Evolutionary conservation across 2,888 invertebrate genomes (phyloP).

Genomic region (Athalia circularis): DNA sequence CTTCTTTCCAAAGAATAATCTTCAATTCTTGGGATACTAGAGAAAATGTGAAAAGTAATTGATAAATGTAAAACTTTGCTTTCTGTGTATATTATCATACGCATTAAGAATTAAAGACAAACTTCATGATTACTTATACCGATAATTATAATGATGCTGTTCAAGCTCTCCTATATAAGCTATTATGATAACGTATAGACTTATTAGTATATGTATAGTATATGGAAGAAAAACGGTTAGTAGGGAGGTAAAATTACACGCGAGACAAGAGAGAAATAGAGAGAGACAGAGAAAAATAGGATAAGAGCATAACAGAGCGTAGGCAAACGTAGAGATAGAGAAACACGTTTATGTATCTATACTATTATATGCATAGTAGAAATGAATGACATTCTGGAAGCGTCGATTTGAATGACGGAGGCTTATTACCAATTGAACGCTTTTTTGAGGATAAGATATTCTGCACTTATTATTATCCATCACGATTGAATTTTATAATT

Average conservation of each 20-base stretch:
- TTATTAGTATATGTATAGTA: background rate
- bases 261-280: slow-evolving; percentile 14
- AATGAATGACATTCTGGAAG: slow-evolving; percentile 68
- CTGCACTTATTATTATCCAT: background rate
- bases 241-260: slow-evolving; percentile 42
- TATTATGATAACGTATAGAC: slow-evolving; percentile 26
- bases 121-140: background rate
- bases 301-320: slow-evolving; percentile 35
- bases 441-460: slow-evolving; percentile 14
- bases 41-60: too few relatives aligned
- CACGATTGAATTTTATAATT: too few relatives aligned
- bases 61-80: background rate
- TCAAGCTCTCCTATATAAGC: slow-evolving; percentile 1
- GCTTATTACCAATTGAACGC: slow-evolving; percentile 43
- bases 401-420: slow-evolving; percentile 65
- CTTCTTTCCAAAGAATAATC: too few relatives aligned
- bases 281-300: slow-evolving; percentile 45
- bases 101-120: background rate
- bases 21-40: too few relatives aligned
- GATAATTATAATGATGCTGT: slow-evolving; percentile 27
- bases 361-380: background rate
- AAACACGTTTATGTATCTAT: background rate
- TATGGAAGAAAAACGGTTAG: slow-evolving; percentile 27
- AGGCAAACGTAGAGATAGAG: slow-evolving; percentile 18
- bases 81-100: background rate